Conservation (phyloP, 2,888 invertebrate species). For the Nymphalis urticae region DNA sequence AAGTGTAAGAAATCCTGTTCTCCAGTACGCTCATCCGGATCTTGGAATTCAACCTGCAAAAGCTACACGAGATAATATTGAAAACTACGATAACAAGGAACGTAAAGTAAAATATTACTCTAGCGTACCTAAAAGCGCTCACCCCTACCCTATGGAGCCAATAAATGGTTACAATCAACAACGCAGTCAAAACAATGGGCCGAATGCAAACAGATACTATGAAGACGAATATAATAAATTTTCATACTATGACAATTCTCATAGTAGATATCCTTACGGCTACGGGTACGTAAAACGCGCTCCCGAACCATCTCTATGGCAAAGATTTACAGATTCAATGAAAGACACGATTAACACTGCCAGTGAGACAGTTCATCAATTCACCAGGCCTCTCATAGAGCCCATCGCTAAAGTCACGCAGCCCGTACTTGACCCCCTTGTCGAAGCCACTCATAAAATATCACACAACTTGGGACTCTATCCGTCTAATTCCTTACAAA, state of each 20-base stretch:
- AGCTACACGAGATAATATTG: constrained; percentile 70
- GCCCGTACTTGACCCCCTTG: constrained; percentile 87
- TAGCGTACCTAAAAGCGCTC: constrained; percentile 79
- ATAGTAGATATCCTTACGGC: constrained; percentile 80
- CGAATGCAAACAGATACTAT: constrained; percentile 68
- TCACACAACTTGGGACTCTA: constrained; percentile 88
- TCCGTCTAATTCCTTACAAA: constrained; percentile 67
- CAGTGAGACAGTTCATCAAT: constrained; percentile 85
- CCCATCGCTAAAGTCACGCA: constrained; percentile 82
- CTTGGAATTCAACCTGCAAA: constrained; percentile 89
- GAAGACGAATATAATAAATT: constrained; percentile 79
- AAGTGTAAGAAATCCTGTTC: constrained; percentile 87
- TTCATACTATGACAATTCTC: constrained; percentile 77
- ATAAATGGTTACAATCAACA: constrained; percentile 69
- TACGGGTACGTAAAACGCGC: constrained; percentile 83
- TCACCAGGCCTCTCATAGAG: constrained; percentile 83
- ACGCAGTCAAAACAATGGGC: constrained; percentile 70
- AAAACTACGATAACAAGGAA: constrained; percentile 57
- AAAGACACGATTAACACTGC: constrained; percentile 87
- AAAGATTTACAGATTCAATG: constrained; percentile 86
- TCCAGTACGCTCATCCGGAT: constrained; percentile 91
- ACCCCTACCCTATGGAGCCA: constrained; percentile 81
- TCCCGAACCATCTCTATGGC: constrained; percentile 86
- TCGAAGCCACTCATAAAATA: constrained; percentile 90
- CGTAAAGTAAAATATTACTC: constrained; percentile 77